A percentile compares a stretch with the other conserved stretches of the same genome.
Conservation (phyloP, 2,797 vertebrate species). For the Sandelia bainsii region DNA sequence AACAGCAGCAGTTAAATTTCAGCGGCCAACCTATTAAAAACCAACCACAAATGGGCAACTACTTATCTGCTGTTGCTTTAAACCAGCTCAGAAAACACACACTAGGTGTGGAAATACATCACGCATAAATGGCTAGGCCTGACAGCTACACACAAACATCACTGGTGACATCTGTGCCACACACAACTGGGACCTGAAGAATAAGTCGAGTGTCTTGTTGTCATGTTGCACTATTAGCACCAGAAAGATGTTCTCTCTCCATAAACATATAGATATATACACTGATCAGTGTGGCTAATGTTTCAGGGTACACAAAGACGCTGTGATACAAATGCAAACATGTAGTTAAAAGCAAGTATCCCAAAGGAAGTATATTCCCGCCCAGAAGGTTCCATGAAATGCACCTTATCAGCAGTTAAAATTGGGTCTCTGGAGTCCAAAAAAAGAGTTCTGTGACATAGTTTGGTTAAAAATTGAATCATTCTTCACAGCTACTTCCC, state of each 20-base stretch:
- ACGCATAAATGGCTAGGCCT: slow-evolving; percentile 18
- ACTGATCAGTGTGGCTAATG: too few relatives aligned
- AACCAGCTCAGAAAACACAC: slow-evolving; percentile 48
- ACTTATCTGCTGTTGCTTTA: slow-evolving; percentile 26
- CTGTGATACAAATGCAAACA: too few relatives aligned
- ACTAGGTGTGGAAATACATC: slow-evolving; percentile 47
- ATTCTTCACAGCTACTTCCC: too few relatives aligned
- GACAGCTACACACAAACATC: slow-evolving; percentile 17
- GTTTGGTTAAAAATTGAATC: too few relatives aligned
- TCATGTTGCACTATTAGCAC: slow-evolving; percentile 1
- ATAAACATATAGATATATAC: not conserved
- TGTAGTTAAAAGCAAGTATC: too few relatives aligned
- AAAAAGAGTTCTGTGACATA: too few relatives aligned
- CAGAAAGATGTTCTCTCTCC: not conserved
- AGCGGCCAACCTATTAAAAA: slow-evolving; percentile 44
- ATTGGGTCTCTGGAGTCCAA: too few relatives aligned
- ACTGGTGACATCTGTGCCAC: slow-evolving; percentile 22
- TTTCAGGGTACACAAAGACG: too few relatives aligned
- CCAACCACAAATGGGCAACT: slow-evolving; percentile 35
- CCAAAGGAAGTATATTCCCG: too few relatives aligned
- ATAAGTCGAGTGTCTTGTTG: slow-evolving; percentile 5
- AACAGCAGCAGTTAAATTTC: slow-evolving; percentile 34
- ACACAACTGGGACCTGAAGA: slow-evolving; percentile 21
- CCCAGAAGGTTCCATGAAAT: too few relatives aligned
- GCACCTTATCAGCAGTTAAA: too few relatives aligned